Base-by-base conservation (phyloP, 2,888 invertebrate species). In the Oasisia sp. region DNA sequence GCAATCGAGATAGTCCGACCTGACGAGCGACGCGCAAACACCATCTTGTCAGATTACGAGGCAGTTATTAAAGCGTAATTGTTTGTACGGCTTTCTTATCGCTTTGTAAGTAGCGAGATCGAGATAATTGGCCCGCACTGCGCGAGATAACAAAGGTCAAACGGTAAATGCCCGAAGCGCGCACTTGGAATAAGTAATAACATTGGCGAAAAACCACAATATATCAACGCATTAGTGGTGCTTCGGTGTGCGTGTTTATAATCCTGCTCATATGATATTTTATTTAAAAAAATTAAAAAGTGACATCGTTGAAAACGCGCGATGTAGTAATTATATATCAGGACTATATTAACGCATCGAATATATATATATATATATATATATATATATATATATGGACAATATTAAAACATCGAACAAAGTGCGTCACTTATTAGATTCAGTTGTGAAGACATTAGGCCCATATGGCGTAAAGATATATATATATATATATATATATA, bases 31-130 rank as follows among this genome's bases (percentile, higher is more conserved):
- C 74, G 19, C 74, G 74, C 19, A 74, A 74, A 74, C 74, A 74
- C 74, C 74, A 74, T 74, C 74, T 74, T 74, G 74, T 74, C 74
- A 74, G 74, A 74, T 74, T 74, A 74, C 74, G 74, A 74, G 27
- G n/a, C 74, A 74, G 74, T 74, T 74, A 74, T 74, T 74, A 74
- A 74, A n/a, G 74, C 74, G 74, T 74, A 74, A 74, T 74, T 74
- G 74, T 74, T 74, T 74, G 74, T 74, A 74, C 74, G 74, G 74
- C 27, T 27, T 74, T 19, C 74, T 74, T 74, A 74, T 74, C 74
- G 74, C 74, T 74, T 74, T 74, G 74, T 74, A 74, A 74, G 74
- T 74, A 74, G 74, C 74, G 19, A 74, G 74, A 3, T 74, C 74
- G 74, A 74, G 74, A 74, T 74, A 74, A 74, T 74, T 74, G 74